Conservation (phyloP, 2,113 vertebrate species). For the Zapornia atra region DNA sequence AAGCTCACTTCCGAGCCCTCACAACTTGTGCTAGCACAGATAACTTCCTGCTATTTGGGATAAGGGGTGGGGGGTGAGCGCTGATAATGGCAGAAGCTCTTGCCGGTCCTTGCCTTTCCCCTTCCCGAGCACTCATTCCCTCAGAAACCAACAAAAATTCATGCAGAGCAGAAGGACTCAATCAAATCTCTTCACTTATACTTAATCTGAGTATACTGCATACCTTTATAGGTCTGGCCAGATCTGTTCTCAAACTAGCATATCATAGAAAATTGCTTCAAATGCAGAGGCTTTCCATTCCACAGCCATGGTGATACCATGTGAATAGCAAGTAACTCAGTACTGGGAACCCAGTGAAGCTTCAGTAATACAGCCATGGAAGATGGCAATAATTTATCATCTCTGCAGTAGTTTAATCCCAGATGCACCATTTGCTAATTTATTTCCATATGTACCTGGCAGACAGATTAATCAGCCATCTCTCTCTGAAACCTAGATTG, state of each 20-base stretch:
- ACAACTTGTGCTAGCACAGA: not conserved
- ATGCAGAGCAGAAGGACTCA: not conserved
- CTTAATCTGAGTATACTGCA: not conserved
- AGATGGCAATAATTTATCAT: slow-evolving; percentile 79
- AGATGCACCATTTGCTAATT: slow-evolving; percentile 80
- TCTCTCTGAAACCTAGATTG: slow-evolving; percentile 73
- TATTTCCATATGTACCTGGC: slow-evolving; percentile 84
- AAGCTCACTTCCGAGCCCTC: not conserved
- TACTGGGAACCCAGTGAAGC: slow-evolving; percentile 54
- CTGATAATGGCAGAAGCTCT: not conserved
- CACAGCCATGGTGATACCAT: not conserved
- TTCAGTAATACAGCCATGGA: slow-evolving; percentile 64
- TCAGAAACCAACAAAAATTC: not conserved
- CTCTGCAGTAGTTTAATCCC: slow-evolving; percentile 77
- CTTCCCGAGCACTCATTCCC: not conserved
- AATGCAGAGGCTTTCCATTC: slow-evolving; percentile 4
- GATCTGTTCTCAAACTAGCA: not conserved
- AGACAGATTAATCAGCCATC: slow-evolving; percentile 82
- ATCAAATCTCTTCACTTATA: not conserved
- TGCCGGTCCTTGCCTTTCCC: not conserved
- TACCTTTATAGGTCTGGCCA: not conserved
- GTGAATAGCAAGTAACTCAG: slow-evolving; percentile 47
- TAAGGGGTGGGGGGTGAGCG: not conserved
- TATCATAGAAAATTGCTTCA: slow-evolving; percentile 44
- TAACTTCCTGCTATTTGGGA: not conserved